Evolutionary conservation across 2,113 vertebrate species (phyloP).

Genomic region (Malurus melanocephalus): DNA sequence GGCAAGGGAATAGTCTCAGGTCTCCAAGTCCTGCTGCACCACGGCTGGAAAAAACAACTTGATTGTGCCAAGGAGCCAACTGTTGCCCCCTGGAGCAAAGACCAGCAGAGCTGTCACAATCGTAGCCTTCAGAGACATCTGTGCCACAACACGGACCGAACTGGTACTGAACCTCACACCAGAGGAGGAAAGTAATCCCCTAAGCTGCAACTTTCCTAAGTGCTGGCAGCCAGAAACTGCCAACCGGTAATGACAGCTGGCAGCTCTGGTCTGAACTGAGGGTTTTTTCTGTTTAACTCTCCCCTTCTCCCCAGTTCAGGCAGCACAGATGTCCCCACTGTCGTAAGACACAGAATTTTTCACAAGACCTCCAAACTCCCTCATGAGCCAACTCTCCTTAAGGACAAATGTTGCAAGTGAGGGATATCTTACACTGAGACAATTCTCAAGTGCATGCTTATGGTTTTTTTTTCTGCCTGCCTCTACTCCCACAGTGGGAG

Average conservation of each 20-base stretch:
- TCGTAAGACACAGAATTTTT: neutral
- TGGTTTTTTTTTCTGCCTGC: neutral
- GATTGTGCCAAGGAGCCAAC: neutral
- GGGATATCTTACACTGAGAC: neutral
- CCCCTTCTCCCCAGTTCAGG: conserved; percentile 7
- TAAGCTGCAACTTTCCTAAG: conserved; percentile 19
- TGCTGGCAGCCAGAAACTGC: conserved; percentile 4
- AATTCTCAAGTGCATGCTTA: neutral
- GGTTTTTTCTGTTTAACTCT: neutral
- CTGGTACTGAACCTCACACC: neutral
- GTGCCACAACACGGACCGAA: neutral
- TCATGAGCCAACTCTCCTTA: neutral
- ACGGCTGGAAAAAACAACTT: neutral
- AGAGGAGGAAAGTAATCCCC: conserved; percentile 13
- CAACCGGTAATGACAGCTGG: neutral
- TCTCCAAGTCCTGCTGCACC: neutral
- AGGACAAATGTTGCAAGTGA: neutral
- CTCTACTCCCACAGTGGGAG: neutral
- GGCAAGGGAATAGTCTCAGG: neutral
- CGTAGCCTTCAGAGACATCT: neutral
- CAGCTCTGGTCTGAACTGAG: neutral
- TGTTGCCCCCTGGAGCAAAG: fast-evolving
- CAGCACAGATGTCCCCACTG: neutral
- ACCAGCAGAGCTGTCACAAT: neutral
- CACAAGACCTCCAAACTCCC: neutral